phyloP scores from a whole-genome alignment of 2,113 vertebrate genomes.

The Scortum barcoo region DNA sequence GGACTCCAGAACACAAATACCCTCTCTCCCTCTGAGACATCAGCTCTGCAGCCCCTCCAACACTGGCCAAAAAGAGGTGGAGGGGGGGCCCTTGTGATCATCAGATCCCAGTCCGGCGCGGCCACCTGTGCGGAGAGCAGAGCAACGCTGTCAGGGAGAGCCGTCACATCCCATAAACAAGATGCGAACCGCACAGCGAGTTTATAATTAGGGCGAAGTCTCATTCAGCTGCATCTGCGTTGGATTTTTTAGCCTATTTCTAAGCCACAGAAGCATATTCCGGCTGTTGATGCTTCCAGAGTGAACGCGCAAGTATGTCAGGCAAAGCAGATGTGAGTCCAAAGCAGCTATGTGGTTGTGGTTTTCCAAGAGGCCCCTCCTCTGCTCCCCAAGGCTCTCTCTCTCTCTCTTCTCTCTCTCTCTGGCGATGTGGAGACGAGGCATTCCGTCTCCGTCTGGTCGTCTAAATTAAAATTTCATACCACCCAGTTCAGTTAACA shows the following conservation, averaged over 20 bases:
- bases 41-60: slow-evolving; percentile 73
- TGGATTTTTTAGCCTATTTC: slow-evolving; percentile 13
- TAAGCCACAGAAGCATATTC: slow-evolving; percentile 12
- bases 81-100: slow-evolving; percentile 76
- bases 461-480: slow-evolving; percentile 83
- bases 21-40: slow-evolving; percentile 75
- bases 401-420: slow-evolving; percentile 40
- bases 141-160: slow-evolving; percentile 42
- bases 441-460: slow-evolving; percentile 71
- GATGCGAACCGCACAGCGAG: slow-evolving; percentile 1
- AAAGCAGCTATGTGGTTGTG: slow-evolving; percentile 74
- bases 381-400: slow-evolving; percentile 68
- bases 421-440: slow-evolving; percentile 44
- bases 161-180: slow-evolving; percentile 55
- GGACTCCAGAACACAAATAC: slow-evolving; percentile 78
- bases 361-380: slow-evolving; percentile 74
- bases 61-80: slow-evolving; percentile 74
- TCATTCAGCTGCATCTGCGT: neutral
- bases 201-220: slow-evolving; percentile 40
- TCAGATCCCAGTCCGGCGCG: slow-evolving; percentile 70
- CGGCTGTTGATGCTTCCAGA: slow-evolving; percentile 58
- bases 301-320: slow-evolving; percentile 65
- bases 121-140: slow-evolving; percentile 75
- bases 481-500: slow-evolving; percentile 67
- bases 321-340: slow-evolving; percentile 75